Percentiles rank a stretch among this genome's conserved stretches.
phyloP scores from a whole-genome alignment of 1,140 invertebrate species.

The Drosophila biarmipes region DNA sequence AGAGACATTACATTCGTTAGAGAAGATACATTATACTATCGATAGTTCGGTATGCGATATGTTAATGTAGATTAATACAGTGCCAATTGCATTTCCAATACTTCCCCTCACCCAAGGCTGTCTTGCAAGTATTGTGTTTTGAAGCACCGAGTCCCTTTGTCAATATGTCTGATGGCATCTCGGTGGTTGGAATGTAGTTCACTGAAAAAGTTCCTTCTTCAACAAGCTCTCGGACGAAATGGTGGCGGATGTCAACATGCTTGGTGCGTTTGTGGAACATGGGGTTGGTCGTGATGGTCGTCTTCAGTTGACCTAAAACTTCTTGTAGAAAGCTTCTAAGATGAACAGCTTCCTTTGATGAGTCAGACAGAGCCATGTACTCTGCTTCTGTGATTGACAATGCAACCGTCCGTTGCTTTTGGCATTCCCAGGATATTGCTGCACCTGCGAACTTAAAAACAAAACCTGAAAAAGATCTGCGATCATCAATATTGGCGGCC shows the following conservation, averaged over 20 bases:
- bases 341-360: conserved; percentile 4
- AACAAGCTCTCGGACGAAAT: conserved; percentile 4
- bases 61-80: not conserved
- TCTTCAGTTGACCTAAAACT: conserved; percentile 4
- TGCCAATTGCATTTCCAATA: conserved; percentile 8
- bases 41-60: not conserved
- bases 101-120: conserved; percentile 2
- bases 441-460: conserved; percentile 3
- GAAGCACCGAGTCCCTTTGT: not conserved
- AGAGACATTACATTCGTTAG: no score
- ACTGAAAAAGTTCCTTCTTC: conserved; percentile 4
- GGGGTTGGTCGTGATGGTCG: conserved; percentile 3
- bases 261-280: conserved; percentile 6
- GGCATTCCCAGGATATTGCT: conserved; percentile 84
- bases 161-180: conserved; percentile 3
- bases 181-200: conserved; percentile 1
- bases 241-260: conserved; percentile 7
- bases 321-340: conserved; percentile 9
- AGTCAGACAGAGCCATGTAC: conserved; percentile 39
- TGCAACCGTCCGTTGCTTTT: no score
- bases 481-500: not conserved
- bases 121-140: conserved; percentile 1
- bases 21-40: no score
- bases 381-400: no score
- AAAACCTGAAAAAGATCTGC: conserved; percentile 1